Evolutionary conservation across 2,888 invertebrate genomes (phyloP).

Genomic region (Ectropis crepuscularia): DNA sequence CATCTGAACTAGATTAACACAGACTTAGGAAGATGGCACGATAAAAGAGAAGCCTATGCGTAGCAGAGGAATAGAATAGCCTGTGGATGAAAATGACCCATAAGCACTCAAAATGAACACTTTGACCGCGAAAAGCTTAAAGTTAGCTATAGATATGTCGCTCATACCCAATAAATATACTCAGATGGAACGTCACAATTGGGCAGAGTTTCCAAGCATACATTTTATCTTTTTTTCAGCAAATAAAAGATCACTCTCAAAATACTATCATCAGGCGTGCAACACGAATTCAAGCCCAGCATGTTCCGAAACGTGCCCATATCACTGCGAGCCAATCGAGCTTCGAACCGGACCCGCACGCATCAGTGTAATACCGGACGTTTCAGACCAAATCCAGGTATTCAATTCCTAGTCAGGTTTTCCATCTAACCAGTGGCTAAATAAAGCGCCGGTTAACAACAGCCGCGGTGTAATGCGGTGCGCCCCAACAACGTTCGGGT

Average conservation of each 20-base stretch:
- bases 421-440: slow-evolving; percentile 36
- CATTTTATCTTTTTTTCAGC: background rate
- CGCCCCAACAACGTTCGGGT: slow-evolving; percentile 57
- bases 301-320: slow-evolving; percentile 3
- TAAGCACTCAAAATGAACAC: too few relatives aligned
- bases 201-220: background rate
- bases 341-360: slow-evolving; percentile 2
- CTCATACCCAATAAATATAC: too few relatives aligned
- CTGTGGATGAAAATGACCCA: too few relatives aligned
- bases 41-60: too few relatives aligned
- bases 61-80: too few relatives aligned
- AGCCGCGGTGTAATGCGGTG: slow-evolving; percentile 51
- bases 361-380: slow-evolving; percentile 21
- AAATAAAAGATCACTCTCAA: background rate
- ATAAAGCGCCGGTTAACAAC: slow-evolving; percentile 53
- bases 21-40: too few relatives aligned
- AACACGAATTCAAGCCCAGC: background rate
- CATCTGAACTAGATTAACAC: too few relatives aligned
- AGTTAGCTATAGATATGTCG: too few relatives aligned
- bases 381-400: slow-evolving; percentile 32
- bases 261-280: background rate
- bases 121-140: too few relatives aligned
- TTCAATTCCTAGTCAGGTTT: slow-evolving; percentile 34
- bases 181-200: too few relatives aligned
- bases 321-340: background rate